A percentile compares a stretch with the other conserved stretches of the same genome.
Evolutionary conservation across 1,140 invertebrate species (phyloP).

Genomic region (Octopus sinensis): DNA sequence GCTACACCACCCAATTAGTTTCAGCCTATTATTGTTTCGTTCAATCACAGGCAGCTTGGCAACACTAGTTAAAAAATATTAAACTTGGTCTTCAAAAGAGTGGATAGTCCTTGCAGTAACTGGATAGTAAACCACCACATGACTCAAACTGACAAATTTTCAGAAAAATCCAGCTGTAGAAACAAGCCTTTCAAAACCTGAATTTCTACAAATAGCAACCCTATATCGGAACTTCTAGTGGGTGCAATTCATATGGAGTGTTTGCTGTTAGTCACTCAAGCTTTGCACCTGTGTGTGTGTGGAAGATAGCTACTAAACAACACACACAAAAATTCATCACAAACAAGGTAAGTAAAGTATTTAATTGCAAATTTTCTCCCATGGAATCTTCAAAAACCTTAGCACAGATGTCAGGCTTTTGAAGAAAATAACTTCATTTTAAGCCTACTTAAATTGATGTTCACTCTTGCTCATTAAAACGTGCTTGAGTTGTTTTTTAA

Average conservation of each 20-base stretch:
- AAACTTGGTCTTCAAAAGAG: conserved; percentile 7
- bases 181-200: not conserved
- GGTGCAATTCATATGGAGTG: not conserved
- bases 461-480: not conserved
- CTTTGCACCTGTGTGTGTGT: not conserved
- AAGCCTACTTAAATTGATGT: conserved; percentile 8
- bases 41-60: not conserved
- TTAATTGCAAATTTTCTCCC: not conserved
- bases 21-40: not conserved
- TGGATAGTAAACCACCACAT: not conserved
- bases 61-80: not conserved
- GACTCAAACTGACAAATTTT: conserved; percentile 1
- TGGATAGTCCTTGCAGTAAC: not conserved
- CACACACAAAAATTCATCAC: not conserved
- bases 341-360: conserved; percentile 8
- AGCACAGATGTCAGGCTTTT: not conserved
- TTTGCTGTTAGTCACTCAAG: not conserved
- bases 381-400: not conserved
- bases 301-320: conserved; percentile 1
- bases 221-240: not conserved
- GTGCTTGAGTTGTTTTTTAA: not conserved
- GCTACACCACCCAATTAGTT: not conserved
- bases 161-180: conserved; percentile 7
- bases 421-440: conserved; percentile 3
- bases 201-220: not conserved